phyloP scores from a whole-genome alignment of 2,797 vertebrate species.

The Centroberyx gerrardi region DNA sequence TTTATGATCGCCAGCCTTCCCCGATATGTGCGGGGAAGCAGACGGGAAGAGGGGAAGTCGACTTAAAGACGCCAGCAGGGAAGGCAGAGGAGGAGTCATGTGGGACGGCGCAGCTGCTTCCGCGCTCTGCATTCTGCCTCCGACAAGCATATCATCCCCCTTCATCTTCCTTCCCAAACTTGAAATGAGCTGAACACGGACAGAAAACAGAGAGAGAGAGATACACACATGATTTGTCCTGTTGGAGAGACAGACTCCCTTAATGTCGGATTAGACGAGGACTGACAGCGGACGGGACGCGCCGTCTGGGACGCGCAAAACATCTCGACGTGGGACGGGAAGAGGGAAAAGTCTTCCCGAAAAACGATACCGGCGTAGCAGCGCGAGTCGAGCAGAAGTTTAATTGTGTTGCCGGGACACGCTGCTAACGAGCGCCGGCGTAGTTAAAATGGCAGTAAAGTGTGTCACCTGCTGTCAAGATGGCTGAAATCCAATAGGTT shows the following conservation, averaged over 20 bases:
- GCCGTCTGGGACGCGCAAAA: neutral
- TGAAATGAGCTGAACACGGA: slow-evolving; percentile 44
- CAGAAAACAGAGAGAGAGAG: slow-evolving; percentile 10
- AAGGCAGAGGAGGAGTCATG: slow-evolving; percentile 37
- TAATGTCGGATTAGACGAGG: slow-evolving; percentile 24
- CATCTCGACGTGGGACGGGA: neutral
- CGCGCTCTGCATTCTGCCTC: slow-evolving; percentile 31
- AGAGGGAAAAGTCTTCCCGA: neutral
- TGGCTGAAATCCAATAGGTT: slow-evolving; percentile 95
- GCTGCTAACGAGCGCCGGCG: slow-evolving; percentile 18
- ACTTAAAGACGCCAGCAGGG: slow-evolving; percentile 16
- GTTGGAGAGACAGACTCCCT: slow-evolving; percentile 43
- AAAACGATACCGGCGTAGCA: neutral
- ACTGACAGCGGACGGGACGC: slow-evolving; percentile 45
- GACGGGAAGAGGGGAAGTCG: neutral
- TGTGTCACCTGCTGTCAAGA: slow-evolving; percentile 91
- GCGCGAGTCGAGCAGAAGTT: slow-evolving; percentile 14
- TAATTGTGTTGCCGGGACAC: slow-evolving; percentile 16
- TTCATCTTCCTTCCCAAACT: slow-evolving; percentile 40
- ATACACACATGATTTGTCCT: slow-evolving; percentile 9
- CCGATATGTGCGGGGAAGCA: slow-evolving; percentile 32
- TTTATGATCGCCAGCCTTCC: slow-evolving; percentile 47
- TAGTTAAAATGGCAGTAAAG: slow-evolving; percentile 39
- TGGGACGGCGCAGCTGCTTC: slow-evolving; percentile 58
- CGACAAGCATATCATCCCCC: slow-evolving; percentile 53